phyloP scores from a whole-genome alignment of 37 sponge, comb jelly and placozoan genomes.

The Hormiphora californensis region DNA sequence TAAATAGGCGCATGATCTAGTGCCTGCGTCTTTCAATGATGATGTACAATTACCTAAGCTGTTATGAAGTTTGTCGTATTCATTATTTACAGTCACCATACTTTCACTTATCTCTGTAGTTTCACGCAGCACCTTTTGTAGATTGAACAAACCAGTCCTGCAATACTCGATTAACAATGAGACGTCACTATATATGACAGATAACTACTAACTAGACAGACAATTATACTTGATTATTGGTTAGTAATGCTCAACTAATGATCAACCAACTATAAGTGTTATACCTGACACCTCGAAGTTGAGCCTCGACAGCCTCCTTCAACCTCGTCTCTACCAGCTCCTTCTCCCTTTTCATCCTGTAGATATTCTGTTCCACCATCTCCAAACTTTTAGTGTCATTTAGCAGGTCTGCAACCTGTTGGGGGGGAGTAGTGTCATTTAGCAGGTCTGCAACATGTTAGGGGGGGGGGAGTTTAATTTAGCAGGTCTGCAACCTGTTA shows the following conservation, averaged over 20 bases:
- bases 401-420: neutral
- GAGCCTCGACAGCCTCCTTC: slow-evolving; percentile 10
- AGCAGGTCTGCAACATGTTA: no score
- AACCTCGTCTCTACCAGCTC: neutral
- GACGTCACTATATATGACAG: no score
- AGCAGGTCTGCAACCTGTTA: neutral
- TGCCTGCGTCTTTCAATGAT: no score
- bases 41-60: no score
- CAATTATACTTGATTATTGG: no score
- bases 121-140: neutral
- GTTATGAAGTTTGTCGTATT: neutral
- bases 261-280: no score
- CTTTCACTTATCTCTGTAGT: neutral
- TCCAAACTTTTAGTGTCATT: neutral
- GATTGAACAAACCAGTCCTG: neutral
- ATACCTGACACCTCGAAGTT: neutral
- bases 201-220: no score
- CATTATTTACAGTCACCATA: neutral
- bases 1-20: no score
- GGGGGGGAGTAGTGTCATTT: no score
- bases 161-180: no score
- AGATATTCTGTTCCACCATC: neutral
- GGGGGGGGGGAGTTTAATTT: neutral
- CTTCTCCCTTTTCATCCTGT: neutral
- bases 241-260: no score